Conservation (phyloP, 2,797 vertebrate genomes). For the Myotis pilosus region DNA sequence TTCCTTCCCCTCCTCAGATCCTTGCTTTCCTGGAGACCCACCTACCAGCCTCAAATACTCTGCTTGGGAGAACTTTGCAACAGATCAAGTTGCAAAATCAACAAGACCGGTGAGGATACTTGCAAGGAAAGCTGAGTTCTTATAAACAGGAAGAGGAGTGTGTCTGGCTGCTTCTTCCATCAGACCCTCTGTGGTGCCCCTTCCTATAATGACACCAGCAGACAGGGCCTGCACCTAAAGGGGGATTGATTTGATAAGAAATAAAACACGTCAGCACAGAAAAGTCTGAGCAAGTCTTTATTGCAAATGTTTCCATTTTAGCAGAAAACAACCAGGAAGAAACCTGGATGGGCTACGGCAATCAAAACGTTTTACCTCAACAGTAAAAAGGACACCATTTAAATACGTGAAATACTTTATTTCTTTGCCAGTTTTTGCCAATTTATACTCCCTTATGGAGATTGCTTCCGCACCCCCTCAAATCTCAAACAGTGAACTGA, state of each 20-base stretch:
- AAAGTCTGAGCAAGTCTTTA: conserved; percentile 80
- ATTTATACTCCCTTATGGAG: conserved; percentile 25
- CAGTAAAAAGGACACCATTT: conserved; percentile 59
- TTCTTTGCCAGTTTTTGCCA: conserved; percentile 79
- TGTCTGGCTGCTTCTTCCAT: neutral
- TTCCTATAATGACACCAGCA: neutral
- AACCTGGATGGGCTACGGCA: conserved; percentile 66
- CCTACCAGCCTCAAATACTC: fast-evolving
- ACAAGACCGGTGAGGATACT: neutral
- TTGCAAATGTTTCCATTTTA: conserved; percentile 76
- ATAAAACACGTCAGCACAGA: conserved; percentile 50
- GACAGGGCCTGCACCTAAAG: neutral
- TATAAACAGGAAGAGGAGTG: neutral
- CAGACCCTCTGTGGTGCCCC: neutral
- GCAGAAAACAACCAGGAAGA: conserved; percentile 79
- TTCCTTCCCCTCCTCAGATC: neutral
- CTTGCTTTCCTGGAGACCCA: neutral
- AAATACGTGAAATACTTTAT: conserved; percentile 60
- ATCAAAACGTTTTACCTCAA: conserved; percentile 70
- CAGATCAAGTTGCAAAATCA: conserved; percentile 43
- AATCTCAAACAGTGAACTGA: neutral
- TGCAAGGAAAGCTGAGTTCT: neutral
- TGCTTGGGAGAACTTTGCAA: neutral
- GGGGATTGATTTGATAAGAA: conserved; percentile 50
- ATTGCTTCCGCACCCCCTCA: neutral